Evolutionary conservation across 1,140 invertebrate genomes (phyloP).

Genomic region (Saccostrea echinata): DNA sequence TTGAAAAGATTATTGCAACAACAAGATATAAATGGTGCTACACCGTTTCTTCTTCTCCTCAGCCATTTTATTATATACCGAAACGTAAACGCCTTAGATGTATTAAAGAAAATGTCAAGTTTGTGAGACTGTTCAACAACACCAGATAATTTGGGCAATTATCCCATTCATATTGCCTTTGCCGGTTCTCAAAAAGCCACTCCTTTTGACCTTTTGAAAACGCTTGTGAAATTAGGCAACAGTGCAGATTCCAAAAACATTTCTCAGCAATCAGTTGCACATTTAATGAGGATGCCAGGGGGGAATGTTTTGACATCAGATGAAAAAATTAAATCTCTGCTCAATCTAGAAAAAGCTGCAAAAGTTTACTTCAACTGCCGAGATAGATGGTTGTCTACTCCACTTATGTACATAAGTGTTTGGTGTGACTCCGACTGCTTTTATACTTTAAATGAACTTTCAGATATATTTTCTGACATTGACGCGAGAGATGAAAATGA

Average conservation of each 20-base stretch:
- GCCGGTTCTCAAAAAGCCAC: neutral
- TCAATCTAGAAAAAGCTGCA: neutral
- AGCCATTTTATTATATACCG: neutral
- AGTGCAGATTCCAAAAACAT: neutral
- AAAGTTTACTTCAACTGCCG: neutral
- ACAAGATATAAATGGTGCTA: neutral
- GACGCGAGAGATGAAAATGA: neutral
- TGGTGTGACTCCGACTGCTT: neutral
- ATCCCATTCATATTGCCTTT: conserved; percentile 25
- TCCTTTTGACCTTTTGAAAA: neutral
- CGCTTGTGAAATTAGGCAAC: neutral
- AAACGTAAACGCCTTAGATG: neutral
- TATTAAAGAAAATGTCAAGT: neutral
- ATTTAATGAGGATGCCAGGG: neutral
- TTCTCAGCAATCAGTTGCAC: neutral
- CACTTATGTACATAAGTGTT: neutral
- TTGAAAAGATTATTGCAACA: neutral
- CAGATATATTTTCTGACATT: neutral
- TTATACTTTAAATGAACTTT: neutral
- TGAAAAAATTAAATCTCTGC: neutral
- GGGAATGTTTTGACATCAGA: too few relatives aligned
- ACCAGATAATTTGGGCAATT: neutral
- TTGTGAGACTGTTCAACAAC: neutral
- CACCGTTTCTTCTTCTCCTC: neutral
- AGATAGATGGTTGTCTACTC: neutral